Percentiles rank a stretch among this genome's conserved stretches.
phyloP scores from a whole-genome alignment of 37 sponge, comb jelly and placozoan species.

The Theonella swinhoei region DNA sequence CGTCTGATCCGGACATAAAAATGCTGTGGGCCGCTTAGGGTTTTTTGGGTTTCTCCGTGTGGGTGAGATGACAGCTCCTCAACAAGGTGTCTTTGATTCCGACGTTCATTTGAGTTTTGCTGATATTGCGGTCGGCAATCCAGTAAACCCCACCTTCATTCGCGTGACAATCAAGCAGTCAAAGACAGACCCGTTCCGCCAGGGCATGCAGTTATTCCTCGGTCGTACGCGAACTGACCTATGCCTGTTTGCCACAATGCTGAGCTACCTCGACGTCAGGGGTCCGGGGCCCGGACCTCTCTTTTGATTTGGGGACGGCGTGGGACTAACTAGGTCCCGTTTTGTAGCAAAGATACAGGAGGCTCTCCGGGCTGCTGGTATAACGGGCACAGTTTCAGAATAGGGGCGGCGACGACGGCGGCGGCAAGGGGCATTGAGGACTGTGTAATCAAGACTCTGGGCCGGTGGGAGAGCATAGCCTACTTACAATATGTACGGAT shows the following conservation, averaged over 20 bases:
- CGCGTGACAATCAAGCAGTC: slow-evolving; percentile 37
- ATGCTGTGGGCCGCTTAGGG: slow-evolving; percentile 42
- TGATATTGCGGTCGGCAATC: slow-evolving; percentile 25
- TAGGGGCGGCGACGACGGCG: slow-evolving; percentile 35
- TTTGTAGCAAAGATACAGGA: slow-evolving; percentile 21
- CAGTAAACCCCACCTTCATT: not conserved
- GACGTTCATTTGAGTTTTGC: slow-evolving; percentile 3
- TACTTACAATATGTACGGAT: slow-evolving; percentile 19
- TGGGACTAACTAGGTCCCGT: slow-evolving; percentile 13
- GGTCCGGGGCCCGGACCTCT: slow-evolving; percentile 14
- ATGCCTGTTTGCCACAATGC: slow-evolving; percentile 19
- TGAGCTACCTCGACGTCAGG: slow-evolving; percentile 17
- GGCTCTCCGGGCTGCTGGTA: slow-evolving; percentile 15
- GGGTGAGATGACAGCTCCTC: slow-evolving; percentile 20
- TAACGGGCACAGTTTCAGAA: slow-evolving; percentile 37
- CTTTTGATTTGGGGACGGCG: slow-evolving; percentile 29
- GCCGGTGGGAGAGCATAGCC: slow-evolving; percentile 29
- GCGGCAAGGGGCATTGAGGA: slow-evolving; percentile 26
- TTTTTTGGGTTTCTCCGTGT: slow-evolving; percentile 21
- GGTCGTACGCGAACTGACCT: slow-evolving; percentile 8
- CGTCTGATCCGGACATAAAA: not conserved
- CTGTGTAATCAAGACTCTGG: slow-evolving; percentile 33
- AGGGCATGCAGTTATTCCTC: slow-evolving; percentile 9
- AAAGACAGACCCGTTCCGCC: slow-evolving; percentile 42
- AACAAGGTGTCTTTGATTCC: slow-evolving; percentile 1